phyloP scores from a whole-genome alignment of 1,140 invertebrate species.

The Atta texana region DNA sequence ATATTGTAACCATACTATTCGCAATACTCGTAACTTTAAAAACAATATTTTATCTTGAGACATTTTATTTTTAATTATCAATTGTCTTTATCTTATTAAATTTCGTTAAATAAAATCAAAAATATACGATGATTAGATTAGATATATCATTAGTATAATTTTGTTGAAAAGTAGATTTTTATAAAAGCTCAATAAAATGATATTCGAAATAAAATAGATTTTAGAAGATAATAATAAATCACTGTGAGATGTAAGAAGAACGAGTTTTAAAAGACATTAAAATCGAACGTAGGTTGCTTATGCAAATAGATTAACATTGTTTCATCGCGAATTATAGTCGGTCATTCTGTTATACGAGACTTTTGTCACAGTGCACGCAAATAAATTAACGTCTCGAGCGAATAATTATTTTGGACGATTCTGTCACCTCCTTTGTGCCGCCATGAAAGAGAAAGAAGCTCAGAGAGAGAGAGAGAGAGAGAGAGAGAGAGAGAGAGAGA shows the following conservation, averaged over 20 bases:
- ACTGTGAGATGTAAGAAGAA: neutral
- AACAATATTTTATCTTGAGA: neutral
- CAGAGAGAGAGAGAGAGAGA: neutral
- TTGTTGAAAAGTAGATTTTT: neutral
- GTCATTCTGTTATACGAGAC: constrained; percentile 49
- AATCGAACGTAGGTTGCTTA: neutral
- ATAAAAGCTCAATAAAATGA: neutral
- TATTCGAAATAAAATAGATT: neutral
- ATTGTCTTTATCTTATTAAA: neutral
- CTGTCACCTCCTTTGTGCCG: constrained; percentile 58
- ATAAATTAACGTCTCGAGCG: constrained; percentile 64
- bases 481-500: constrained; percentile 2
- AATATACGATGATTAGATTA: neutral
- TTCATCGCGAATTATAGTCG: constrained; percentile 35
- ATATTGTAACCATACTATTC: neutral
- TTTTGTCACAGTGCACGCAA: constrained; percentile 29
- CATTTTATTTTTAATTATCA: neutral
- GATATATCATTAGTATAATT: neutral
- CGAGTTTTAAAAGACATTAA: neutral
- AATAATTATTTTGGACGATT: constrained; percentile 73
- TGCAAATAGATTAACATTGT: constrained; percentile 58
- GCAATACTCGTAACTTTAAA: neutral
- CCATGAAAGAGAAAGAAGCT: neutral
- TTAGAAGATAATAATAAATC: neutral
- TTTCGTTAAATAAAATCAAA: neutral